These are phyloP conservation scores for Scophthalmus maximus DNA, from an alignment of 2,113 vertebrate genomes.

Conservation along the genomic window DNA sequence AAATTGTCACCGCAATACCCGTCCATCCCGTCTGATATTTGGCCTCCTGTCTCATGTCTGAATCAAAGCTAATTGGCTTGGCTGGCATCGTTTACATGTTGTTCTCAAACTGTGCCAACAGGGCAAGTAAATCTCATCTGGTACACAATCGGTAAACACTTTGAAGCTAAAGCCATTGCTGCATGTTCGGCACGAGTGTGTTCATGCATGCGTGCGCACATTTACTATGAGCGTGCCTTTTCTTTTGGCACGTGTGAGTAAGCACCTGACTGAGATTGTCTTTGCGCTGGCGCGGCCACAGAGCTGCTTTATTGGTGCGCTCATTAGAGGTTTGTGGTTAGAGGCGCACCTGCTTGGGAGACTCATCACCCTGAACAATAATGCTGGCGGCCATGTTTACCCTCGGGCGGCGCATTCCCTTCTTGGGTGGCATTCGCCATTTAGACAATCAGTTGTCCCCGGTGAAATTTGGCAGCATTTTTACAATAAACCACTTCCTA, in stretches of 20 bases:
- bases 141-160: conserved; percentile 53
- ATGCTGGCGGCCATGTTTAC: conserved; percentile 41
- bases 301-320: conserved; percentile 34
- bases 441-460: neutral
- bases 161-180: conserved; percentile 47
- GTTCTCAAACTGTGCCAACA: conserved; percentile 66
- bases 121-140: conserved; percentile 60
- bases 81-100: conserved; percentile 64
- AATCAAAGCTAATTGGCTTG: conserved; percentile 73
- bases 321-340: conserved; percentile 49
- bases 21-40: conserved; percentile 52
- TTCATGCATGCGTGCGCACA: conserved; percentile 23
- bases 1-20: conserved; percentile 12
- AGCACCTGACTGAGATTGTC: conserved; percentile 16
- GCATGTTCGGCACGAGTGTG: conserved; percentile 20
- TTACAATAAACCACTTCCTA: neutral
- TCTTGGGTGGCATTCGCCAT: conserved; percentile 17
- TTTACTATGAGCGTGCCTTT: neutral
- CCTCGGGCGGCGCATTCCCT: neutral
- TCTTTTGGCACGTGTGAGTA: conserved; percentile 28
- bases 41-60: conserved; percentile 61
- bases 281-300: neutral
- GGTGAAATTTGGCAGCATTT: neutral
- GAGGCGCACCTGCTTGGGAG: conserved; percentile 58
- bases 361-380: conserved; percentile 34